phyloP scores from a whole-genome alignment of 2,113 vertebrate species.

The cat (Felis catus) region DNA sequence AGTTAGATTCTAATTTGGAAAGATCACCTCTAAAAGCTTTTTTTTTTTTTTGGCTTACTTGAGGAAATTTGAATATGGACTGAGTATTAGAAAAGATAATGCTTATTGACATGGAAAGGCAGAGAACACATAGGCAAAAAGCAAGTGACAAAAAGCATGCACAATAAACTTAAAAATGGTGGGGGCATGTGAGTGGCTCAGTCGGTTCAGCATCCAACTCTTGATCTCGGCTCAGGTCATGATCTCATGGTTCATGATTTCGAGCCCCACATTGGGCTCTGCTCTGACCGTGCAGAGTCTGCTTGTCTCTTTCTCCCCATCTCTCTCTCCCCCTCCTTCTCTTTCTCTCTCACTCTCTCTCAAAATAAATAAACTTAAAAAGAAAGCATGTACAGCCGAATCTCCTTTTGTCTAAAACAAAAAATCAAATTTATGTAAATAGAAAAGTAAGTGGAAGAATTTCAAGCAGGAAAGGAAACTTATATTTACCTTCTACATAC shows the following conservation, averaged over 20 bases:
- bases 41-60: neutral
- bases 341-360: too few species aligned
- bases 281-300: too few species aligned
- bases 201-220: too few species aligned
- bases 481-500: neutral
- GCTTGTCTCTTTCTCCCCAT: too few species aligned
- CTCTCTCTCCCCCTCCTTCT: too few species aligned
- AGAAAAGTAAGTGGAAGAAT: neutral
- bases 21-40: neutral
- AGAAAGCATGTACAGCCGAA: neutral
- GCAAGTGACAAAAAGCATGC: neutral
- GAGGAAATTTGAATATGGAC: neutral
- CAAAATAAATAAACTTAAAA: too few species aligned
- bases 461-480: neutral
- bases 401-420: neutral
- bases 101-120: neutral
- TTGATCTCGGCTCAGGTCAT: too few species aligned
- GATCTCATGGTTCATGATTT: too few species aligned
- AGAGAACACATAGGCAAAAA: neutral
- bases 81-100: neutral
- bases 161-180: neutral
- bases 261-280: too few species aligned
- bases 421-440: neutral
- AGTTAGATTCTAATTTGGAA: neutral
- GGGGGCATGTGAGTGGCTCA: too few species aligned